These are phyloP conservation scores for Trichonephila inaurata DNA, from an alignment of 1,140 invertebrate species.

Conservation along the genomic window DNA sequence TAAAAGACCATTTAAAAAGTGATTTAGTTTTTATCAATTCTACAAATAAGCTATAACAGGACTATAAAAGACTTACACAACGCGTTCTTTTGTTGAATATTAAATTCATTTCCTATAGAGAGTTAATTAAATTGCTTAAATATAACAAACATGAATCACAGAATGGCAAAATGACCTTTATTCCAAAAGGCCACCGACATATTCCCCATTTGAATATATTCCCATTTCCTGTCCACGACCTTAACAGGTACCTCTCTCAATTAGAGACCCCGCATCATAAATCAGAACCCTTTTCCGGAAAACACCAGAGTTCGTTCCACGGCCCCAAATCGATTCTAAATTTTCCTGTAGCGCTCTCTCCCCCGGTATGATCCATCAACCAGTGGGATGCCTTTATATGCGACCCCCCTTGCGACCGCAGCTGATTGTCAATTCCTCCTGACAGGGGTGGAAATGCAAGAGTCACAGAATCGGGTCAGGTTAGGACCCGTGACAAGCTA, in stretches of 20 bases:
- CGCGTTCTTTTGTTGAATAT: too few relatives aligned
- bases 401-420: not conserved
- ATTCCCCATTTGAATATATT: constrained; percentile 4
- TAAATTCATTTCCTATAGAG: too few relatives aligned
- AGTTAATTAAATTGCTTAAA: too few relatives aligned
- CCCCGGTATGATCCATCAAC: constrained; percentile 25
- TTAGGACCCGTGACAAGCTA: constrained; percentile 65
- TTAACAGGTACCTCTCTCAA: constrained; percentile 14
- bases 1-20: too few relatives aligned
- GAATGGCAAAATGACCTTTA: too few relatives aligned
- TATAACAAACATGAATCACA: too few relatives aligned
- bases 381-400: constrained; percentile 40
- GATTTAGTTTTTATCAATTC: too few relatives aligned
- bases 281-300: constrained; percentile 41
- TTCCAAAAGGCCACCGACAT: too few relatives aligned
- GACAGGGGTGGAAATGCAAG: not conserved
- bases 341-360: constrained; percentile 35
- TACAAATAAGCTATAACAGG: too few relatives aligned
- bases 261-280: constrained; percentile 27
- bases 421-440: constrained; percentile 57
- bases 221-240: constrained; percentile 8
- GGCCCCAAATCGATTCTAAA: constrained; percentile 47
- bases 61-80: too few relatives aligned
- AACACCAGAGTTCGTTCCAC: constrained; percentile 16
- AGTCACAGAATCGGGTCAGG: constrained; percentile 26